Evolutionary conservation across 1,140 invertebrate species (phyloP).

Genomic region (Apis florea): DNA sequence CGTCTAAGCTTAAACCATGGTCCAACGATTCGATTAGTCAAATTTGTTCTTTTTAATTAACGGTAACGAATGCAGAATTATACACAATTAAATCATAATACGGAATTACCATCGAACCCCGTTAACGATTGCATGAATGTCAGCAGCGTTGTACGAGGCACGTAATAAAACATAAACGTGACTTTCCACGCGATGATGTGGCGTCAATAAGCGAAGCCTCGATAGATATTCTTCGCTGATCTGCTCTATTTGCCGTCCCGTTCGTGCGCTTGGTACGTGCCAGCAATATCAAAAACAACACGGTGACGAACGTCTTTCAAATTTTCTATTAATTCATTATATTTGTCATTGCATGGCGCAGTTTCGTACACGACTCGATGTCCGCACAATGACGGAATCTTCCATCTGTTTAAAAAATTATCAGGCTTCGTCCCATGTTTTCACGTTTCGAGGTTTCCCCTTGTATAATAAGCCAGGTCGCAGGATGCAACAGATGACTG

Average conservation of each 20-base stretch:
- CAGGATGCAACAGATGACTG: constrained; percentile 46
- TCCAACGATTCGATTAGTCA: not conserved
- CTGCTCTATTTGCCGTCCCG: constrained; percentile 41
- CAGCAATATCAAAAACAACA: constrained; percentile 19
- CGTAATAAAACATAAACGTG: constrained; percentile 30
- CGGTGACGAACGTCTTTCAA: not conserved
- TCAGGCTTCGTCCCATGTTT: not conserved
- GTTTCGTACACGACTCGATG: not conserved
- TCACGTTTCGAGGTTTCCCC: constrained; percentile 6
- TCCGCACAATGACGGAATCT: too few relatives aligned
- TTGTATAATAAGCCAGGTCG: not conserved
- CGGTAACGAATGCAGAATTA: constrained; percentile 8
- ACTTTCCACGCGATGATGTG: constrained; percentile 5
- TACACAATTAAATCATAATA: not conserved
- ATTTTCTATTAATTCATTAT: constrained; percentile 23
- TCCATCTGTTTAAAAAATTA: not conserved
- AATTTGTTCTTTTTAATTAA: not conserved
- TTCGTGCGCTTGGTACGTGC: constrained; percentile 19
- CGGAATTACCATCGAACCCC: not conserved
- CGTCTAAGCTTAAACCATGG: not conserved
- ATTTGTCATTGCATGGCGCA: not conserved
- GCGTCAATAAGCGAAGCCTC: constrained; percentile 31
- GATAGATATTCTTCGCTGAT: constrained; percentile 41
- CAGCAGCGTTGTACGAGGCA: not conserved
- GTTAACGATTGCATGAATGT: not conserved